These are phyloP conservation scores for Rhagophthalmus giganteus DNA, from an alignment of 2,888 invertebrate genomes.

Conservation along the genomic window DNA sequence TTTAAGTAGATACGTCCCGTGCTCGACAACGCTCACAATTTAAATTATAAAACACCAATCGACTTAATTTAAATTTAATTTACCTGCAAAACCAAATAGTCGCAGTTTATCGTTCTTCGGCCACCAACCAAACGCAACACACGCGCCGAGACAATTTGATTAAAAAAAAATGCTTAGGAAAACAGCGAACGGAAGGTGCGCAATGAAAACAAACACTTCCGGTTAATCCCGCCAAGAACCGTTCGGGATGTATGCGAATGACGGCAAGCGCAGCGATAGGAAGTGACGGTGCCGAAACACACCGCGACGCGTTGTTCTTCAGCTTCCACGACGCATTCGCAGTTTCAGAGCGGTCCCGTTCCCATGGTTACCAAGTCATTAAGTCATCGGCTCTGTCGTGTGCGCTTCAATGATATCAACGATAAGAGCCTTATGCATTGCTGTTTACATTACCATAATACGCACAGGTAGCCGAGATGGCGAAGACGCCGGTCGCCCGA, in stretches of 20 bases:
- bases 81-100: no score
- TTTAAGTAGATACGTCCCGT: no score
- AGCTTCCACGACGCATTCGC: slow-evolving; percentile 37
- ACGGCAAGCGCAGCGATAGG: slow-evolving; percentile 25
- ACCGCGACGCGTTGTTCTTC: slow-evolving; percentile 28
- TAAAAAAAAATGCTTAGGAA: slow-evolving; percentile 1
- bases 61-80: no score
- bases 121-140: slow-evolving; percentile 2
- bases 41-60: no score
- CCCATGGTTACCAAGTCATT: slow-evolving; percentile 37
- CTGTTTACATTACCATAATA: slow-evolving; percentile 25
- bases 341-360: slow-evolving; percentile 35
- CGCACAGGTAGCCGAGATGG: no score
- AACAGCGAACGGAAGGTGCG: slow-evolving; percentile 17
- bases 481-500: no score
- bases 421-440: slow-evolving; percentile 28
- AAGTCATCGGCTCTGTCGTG: slow-evolving; percentile 34
- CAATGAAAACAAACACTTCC: slow-evolving; percentile 32
- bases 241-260: slow-evolving; percentile 21
- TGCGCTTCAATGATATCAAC: slow-evolving; percentile 24
- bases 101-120: no score
- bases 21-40: no score
- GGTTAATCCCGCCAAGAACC: slow-evolving; percentile 31
- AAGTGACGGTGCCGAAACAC: slow-evolving; percentile 30
- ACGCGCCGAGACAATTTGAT: slow-evolving; percentile 11